These are phyloP conservation scores for Paramisgurnus dabryanus DNA, from an alignment of 2,113 vertebrate genomes.

Conservation along the genomic window DNA sequence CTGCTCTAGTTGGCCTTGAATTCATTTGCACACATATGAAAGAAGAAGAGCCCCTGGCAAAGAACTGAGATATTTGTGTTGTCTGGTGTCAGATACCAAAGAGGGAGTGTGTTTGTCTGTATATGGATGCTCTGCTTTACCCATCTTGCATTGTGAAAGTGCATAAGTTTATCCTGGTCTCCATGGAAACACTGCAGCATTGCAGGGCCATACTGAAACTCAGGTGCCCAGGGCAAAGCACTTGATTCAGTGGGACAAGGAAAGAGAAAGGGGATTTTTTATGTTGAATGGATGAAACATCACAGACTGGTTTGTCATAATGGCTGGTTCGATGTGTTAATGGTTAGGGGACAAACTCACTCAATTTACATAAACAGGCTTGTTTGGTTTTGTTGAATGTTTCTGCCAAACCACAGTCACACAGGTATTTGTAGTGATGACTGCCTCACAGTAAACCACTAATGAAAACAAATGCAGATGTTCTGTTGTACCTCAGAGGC, in stretches of 20 bases:
- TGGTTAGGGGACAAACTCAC: not conserved
- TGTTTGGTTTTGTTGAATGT: too few species aligned
- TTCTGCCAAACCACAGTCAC: too few species aligned
- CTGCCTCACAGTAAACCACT: too few species aligned
- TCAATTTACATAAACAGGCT: not conserved
- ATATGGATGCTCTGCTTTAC: conserved; percentile 67
- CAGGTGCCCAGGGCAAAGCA: conserved; percentile 62
- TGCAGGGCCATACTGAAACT: conserved; percentile 65
- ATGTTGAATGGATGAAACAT: too few species aligned
- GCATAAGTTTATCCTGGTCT: conserved; percentile 79
- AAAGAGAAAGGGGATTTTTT: not conserved
- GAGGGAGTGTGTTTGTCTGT: conserved; percentile 40
- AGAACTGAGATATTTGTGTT: conserved; percentile 33
- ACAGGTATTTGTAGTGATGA: too few species aligned
- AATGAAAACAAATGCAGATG: too few species aligned
- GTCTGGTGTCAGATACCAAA: conserved; percentile 29
- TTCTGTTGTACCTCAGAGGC: too few species aligned
- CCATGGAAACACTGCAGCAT: conserved; percentile 82
- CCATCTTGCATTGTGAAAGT: conserved; percentile 76
- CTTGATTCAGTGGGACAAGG: conserved; percentile 2
- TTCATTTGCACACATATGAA: conserved; percentile 54
- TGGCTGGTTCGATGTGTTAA: not conserved
- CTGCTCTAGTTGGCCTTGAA: conserved; percentile 38
- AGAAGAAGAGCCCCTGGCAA: conserved; percentile 34
- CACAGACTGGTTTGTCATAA: not conserved